Base-by-base conservation (phyloP, 1,140 invertebrate genomes). In the Drosophila hydei region DNA sequence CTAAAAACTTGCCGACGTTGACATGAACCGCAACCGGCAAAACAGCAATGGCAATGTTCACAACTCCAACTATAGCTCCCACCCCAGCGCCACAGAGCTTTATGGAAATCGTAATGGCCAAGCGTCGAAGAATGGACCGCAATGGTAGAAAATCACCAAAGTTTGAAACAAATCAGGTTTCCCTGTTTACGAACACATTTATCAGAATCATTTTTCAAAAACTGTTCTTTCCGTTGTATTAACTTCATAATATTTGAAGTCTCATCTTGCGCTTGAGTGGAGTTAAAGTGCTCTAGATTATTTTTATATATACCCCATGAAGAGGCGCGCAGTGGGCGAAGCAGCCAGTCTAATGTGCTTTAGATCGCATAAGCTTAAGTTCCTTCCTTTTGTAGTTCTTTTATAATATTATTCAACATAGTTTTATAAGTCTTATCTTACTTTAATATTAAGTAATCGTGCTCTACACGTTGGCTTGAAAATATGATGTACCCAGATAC, bases 1-100 rank as follows among this genome's bases (percentile, higher is more conserved):
- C 77, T 87, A 87, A 80, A 85, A 85, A 85, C 61, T 77, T 67
- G 75, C 61, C 70, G 75, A 72, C 68, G 77, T 79, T 77, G 62
- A 79, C 60, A 63, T 50, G 80, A 75, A 73, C 63, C 64, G 60
- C 72, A 64, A 54, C 40, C 68, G 50, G 56, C 72, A 73, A 62
- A 69, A 61, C 56, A 67, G 65, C 75, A 72, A 47, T 45, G n/a
- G 14, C 50, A 23, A 11, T 55, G 60, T 42, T 27, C 42, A 47
- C 19, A 70, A 63, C 50, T 47, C 27, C 14, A 27, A 21, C 56
- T 14, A 30, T 12, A 4, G 12, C 9, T 33, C 27, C 30, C 21
- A 21, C 33, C 23, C 58, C 40, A 42, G 33, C 25, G 52, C 54
- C 54, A 19, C 27, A 42, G 52, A 54, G 38, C 33, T 27, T 21